phyloP scores from a whole-genome alignment of 2,888 invertebrate species.

The Dichetophora obliterata region DNA sequence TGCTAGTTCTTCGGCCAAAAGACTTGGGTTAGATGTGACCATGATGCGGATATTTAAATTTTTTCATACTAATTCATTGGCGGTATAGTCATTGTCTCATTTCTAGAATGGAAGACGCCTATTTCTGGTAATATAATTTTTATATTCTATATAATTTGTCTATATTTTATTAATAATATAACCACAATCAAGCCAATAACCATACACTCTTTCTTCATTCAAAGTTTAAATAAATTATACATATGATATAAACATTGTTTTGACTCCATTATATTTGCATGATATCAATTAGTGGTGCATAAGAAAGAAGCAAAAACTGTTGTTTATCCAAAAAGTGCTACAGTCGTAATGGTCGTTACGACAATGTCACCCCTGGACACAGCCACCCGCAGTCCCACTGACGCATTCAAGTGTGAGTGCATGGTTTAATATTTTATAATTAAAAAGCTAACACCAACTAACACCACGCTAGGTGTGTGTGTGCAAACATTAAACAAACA shows the following conservation, averaged over 20 bases:
- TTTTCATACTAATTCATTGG: too few relatives aligned
- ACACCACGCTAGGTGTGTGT: conserved; percentile 64
- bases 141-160: neutral
- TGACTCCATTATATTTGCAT: conserved; percentile 27
- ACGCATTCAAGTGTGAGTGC: conserved; percentile 57
- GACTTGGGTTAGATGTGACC: too few relatives aligned
- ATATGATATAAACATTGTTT: conserved; percentile 2
- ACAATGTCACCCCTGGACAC: neutral
- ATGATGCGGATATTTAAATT: too few relatives aligned
- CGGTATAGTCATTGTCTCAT: too few relatives aligned
- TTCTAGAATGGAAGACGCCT: too few relatives aligned
- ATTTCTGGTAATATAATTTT: too few relatives aligned
- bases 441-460: conserved; percentile 68
- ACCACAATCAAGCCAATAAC: too few relatives aligned
- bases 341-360: conserved; percentile 46
- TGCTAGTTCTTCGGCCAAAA: too few relatives aligned
- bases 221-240: conserved; percentile 24
- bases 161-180: neutral
- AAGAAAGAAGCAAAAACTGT: conserved; percentile 14
- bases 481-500: conserved; percentile 67
- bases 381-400: neutral
- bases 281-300: conserved; percentile 57
- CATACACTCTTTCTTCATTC: neutral
- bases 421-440: conserved; percentile 68
- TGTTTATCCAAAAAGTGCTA: conserved; percentile 56